A percentile compares a stretch with the other conserved stretches of the same genome.
These are phyloP conservation scores for Caenorhabditis afra DNA, from an alignment of 2,888 invertebrate genomes.

Conservation along the genomic window DNA sequence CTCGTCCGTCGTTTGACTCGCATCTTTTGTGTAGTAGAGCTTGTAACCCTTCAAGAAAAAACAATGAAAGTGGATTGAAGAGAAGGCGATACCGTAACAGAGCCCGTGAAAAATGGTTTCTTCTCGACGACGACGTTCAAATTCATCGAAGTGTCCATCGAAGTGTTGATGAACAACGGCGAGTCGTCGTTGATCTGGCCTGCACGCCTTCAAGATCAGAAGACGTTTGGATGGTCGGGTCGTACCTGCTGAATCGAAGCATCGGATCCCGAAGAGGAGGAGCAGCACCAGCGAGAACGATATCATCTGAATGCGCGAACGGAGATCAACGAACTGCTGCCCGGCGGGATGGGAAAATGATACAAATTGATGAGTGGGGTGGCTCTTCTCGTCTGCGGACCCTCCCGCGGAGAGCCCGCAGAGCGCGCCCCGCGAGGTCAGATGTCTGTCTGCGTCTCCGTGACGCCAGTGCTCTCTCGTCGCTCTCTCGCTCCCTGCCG, in stretches of 20 bases:
- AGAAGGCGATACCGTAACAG: conserved; percentile 24
- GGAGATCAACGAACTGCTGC: not conserved
- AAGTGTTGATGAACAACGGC: conserved; percentile 43
- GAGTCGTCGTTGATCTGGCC: conserved; percentile 58
- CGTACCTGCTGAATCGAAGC: conserved; percentile 54
- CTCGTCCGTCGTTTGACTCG: conserved; percentile 36
- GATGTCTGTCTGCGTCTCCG: conserved; percentile 33
- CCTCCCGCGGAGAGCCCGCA: conserved; percentile 18
- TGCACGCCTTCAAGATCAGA: not conserved
- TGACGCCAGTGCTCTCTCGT: conserved; percentile 7
- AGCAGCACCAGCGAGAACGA: conserved; percentile 45
- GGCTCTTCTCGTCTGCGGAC: conserved; percentile 25
- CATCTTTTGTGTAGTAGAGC: conserved; percentile 56
- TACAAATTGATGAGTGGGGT: conserved; percentile 13
- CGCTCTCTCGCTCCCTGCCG: conserved; percentile 3
- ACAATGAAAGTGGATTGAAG: not conserved
- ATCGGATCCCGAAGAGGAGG: conserved; percentile 47
- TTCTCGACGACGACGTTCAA: conserved; percentile 36
- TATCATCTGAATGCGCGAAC: conserved; percentile 26
- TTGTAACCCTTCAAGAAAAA: conserved; percentile 48
- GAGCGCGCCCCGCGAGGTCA: conserved; percentile 28
- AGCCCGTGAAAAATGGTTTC: conserved; percentile 48
- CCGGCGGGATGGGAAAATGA: conserved; percentile 15
- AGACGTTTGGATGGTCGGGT: not conserved
- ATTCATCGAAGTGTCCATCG: conserved; percentile 41